phyloP scores from a whole-genome alignment of 2,888 invertebrate species.

The Cyclophora punctaria region DNA sequence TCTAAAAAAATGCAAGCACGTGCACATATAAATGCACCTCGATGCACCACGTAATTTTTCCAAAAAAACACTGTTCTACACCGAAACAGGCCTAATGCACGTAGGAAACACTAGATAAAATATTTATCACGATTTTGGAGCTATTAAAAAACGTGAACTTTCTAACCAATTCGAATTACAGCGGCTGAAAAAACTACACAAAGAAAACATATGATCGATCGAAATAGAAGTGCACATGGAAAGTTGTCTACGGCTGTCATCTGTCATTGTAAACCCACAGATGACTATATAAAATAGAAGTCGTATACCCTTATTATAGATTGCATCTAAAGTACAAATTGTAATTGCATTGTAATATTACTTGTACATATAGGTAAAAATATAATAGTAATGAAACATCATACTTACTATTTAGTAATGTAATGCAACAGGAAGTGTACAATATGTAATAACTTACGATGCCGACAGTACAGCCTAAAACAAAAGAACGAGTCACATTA shows the following conservation, averaged over 20 bases:
- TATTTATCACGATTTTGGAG: conserved; percentile 18
- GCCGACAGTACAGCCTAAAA: conserved; percentile 38
- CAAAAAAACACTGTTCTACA: conserved; percentile 18
- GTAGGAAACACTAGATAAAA: conserved; percentile 18
- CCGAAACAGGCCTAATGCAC: conserved; percentile 10
- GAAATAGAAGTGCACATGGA: conserved; percentile 71
- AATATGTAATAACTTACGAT: conserved; percentile 8
- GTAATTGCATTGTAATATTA: no score
- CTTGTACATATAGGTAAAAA: no score
- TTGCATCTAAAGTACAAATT: no score
- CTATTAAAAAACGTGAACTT: conserved; percentile 38
- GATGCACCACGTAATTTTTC: conserved; percentile 38
- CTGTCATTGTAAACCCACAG: conserved; percentile 22
- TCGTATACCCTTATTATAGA: no score
- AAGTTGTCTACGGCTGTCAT: conserved; percentile 51
- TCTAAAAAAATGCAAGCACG: conserved; percentile 69
- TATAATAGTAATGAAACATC: no score
- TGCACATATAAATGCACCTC: conserved; percentile 61
- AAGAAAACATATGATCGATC: conserved; percentile 76
- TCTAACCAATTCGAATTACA: conserved; percentile 69
- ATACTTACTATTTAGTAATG: no score
- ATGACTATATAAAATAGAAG: no score
- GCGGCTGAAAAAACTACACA: conserved; percentile 73
- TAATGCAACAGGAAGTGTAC: background rate
- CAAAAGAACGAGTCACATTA: conserved; percentile 1